Conservation (phyloP, 2,888 invertebrate genomes). For the Noctua comes region DNA sequence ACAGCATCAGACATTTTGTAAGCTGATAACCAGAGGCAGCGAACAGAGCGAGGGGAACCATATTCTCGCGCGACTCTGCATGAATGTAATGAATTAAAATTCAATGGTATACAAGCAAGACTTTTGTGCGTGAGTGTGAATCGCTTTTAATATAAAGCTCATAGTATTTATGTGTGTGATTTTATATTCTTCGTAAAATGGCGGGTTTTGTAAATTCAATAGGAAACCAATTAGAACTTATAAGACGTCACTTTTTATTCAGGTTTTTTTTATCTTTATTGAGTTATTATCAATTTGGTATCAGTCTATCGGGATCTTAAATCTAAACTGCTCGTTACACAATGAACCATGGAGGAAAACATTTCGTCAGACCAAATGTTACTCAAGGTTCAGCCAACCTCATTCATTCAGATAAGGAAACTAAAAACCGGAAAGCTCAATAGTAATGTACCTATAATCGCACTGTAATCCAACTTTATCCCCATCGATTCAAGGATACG, state of each 20-base stretch:
- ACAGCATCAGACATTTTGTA: slow-evolving; percentile 88
- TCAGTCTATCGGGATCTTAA: slow-evolving; percentile 35
- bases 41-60: slow-evolving; percentile 89
- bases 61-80: slow-evolving; percentile 89
- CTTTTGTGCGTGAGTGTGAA: slow-evolving; percentile 81
- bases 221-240: slow-evolving; percentile 71
- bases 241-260: slow-evolving; percentile 24
- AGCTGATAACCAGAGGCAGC: slow-evolving; percentile 90
- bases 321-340: slow-evolving; percentile 66
- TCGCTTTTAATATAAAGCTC: slow-evolving; percentile 79
- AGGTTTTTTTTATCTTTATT: slow-evolving; percentile 1
- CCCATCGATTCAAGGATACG: slow-evolving; percentile 80
- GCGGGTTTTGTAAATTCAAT: slow-evolving; percentile 51
- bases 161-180: slow-evolving; percentile 58
- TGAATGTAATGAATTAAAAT: slow-evolving; percentile 90
- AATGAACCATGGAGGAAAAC: slow-evolving; percentile 77
- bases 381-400: slow-evolving; percentile 81
- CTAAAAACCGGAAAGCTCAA: slow-evolving; percentile 74
- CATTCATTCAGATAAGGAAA: slow-evolving; percentile 76
- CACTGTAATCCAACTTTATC: slow-evolving; percentile 71
- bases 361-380: slow-evolving; percentile 77
- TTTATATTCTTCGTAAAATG: slow-evolving; percentile 52
- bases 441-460: slow-evolving; percentile 55
- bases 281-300: slow-evolving; percentile 36
- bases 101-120: slow-evolving; percentile 83